Base-by-base conservation (phyloP, 2,113 vertebrate genomes). In the Oreotrochilus melanogaster region DNA sequence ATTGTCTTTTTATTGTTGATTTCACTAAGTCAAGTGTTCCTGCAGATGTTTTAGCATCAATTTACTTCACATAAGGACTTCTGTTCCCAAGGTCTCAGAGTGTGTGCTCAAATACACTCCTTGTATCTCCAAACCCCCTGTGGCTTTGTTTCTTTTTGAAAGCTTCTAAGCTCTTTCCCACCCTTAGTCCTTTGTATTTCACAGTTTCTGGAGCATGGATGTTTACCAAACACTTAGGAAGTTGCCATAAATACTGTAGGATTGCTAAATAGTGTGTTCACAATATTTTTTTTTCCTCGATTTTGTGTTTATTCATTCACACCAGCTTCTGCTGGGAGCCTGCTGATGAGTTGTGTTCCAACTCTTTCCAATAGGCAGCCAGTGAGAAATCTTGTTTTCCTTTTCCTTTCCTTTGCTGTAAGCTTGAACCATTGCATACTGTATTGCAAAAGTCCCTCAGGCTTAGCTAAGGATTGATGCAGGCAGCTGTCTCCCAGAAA, bases 141-240 rank as follows among this genome's bases (percentile, higher is more conserved):
- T 82, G 60, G 9, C 51, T 94, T 92, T 92, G 37, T 78, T 92
- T 78, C 56, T 78, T 88, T 51, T 24, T 76, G 39, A 78, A 87
- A 88, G 47, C 39, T 62, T 80, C 23, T 56, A 35, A 90, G 31
- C 11, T 62, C 78, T 90, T 89, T 90, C 43, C 39, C 2, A 43
- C 61, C 39, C n/a, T 48, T 58, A 53, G 53, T 78, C n/a, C 62
- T 92, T 91, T 62, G 33, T 56, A 2, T 83, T 79, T 90, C n/a
- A 42, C 64, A 70, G 75, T 58, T 89, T 90, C 64, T 66, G 69
- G 78, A 74, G 39, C 47, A 51, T 57, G 47, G 73, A 39, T 71
- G n/a, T 95, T 95, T 95, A 78, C 57, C 57, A 89, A 28, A 87
- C 57, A 57, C 64, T 65, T 91, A 42, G 65, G 21, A 74, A 94